These are phyloP conservation scores for Myotis yumanensis DNA, from an alignment of 2,113 vertebrate genomes.

Conservation along the genomic window DNA sequence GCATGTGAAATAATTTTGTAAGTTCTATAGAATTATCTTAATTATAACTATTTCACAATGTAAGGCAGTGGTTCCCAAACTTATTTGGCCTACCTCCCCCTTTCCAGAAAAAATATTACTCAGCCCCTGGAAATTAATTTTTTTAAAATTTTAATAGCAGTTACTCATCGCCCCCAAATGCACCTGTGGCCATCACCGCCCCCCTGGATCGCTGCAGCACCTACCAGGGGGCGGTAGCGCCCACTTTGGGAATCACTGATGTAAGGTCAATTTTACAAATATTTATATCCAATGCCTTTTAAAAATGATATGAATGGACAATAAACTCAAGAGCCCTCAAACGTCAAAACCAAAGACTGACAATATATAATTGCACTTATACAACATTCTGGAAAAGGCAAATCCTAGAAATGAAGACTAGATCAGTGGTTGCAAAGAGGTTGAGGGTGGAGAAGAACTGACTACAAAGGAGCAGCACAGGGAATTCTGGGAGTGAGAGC, in stretches of 20 bases:
- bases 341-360: conserved; percentile 1
- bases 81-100: too few relatives aligned
- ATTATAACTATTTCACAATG: not conserved
- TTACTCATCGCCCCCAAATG: too few relatives aligned
- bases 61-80: not conserved
- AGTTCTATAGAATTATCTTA: conserved; percentile 11
- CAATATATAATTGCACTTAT: not conserved
- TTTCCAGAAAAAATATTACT: too few relatives aligned
- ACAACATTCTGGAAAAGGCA: not conserved
- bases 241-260: not conserved
- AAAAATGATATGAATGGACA: not conserved
- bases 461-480: not conserved
- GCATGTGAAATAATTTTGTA: not conserved
- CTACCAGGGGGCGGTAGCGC: too few relatives aligned
- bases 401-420: not conserved
- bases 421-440: not conserved
- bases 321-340: conserved; percentile 5
- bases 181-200: too few relatives aligned
- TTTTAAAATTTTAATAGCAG: too few relatives aligned
- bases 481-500: fast-evolving
- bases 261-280: not conserved
- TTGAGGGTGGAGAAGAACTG: not conserved
- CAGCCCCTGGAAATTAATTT: too few relatives aligned
- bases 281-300: not conserved
- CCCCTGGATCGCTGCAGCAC: too few relatives aligned